Percentiles rank a stretch among this genome's conserved stretches.
phyloP scores from a whole-genome alignment of 2,888 invertebrate genomes.

The Bimastos eiseni region DNA sequence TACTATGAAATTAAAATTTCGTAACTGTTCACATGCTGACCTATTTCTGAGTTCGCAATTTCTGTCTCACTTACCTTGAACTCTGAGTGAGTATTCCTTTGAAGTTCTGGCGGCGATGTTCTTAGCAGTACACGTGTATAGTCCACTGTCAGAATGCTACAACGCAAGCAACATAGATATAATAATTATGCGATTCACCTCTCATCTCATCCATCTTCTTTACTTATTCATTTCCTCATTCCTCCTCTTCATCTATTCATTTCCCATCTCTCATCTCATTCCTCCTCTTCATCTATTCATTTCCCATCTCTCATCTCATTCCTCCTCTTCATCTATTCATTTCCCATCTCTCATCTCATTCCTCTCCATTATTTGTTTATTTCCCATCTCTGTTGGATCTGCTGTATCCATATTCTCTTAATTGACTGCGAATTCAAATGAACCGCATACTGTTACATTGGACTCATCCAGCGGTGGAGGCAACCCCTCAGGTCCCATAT shows the following conservation, averaged over 20 bases:
- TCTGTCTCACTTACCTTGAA: conserved; percentile 51
- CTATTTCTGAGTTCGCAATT: not conserved
- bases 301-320: not conserved
- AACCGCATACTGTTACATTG: no score
- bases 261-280: not conserved
- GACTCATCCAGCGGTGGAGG: no score
- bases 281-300: not conserved
- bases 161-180: conserved; percentile 20
- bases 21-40: not conserved
- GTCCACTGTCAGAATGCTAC: conserved; percentile 55
- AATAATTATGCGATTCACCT: not conserved
- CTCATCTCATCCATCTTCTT: not conserved
- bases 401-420: no score
- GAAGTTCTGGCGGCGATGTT: conserved; percentile 57
- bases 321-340: not conserved
- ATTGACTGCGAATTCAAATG: no score
- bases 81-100: conserved; percentile 52
- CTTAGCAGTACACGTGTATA: conserved; percentile 57
- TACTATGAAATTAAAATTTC: no score
- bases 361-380: not conserved
- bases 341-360: not conserved
- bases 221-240: not conserved
- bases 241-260: not conserved
- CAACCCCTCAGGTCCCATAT: no score
- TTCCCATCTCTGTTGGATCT: not conserved